Percentiles rank a stretch among this genome's conserved stretches.
Conservation (phyloP, 2,888 invertebrate species). For the Oconnorella tubifera region DNA sequence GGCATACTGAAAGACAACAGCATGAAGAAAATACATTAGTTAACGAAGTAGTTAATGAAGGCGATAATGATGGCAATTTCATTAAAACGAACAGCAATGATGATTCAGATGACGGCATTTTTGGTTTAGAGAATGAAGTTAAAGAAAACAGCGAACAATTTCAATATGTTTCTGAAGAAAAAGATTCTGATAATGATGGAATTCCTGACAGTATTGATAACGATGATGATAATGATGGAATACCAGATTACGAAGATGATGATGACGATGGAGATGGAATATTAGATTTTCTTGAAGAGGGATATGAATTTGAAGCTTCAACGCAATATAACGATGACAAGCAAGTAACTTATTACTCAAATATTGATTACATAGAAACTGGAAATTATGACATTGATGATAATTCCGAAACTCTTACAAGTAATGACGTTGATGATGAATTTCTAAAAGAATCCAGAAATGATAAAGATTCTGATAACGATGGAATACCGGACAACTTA, state of each 20-base stretch:
- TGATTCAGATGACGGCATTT: constrained; percentile 22
- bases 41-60: no score
- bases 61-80: constrained; percentile 28
- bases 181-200: constrained; percentile 38
- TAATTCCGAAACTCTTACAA: background rate
- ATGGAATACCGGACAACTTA: constrained; percentile 14
- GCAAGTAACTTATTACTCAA: constrained; percentile 36
- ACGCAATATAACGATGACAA: constrained; percentile 41
- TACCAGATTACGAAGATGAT: constrained; percentile 36
- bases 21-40: no score
- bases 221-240: constrained; percentile 36
- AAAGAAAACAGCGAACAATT: constrained; percentile 31
- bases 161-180: constrained; percentile 18
- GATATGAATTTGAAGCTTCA: constrained; percentile 5
- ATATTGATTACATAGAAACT: background rate
- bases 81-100: no score
- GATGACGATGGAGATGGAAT: constrained; percentile 39
- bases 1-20: no score
- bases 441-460: constrained; percentile 18
- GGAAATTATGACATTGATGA: constrained; percentile 8
- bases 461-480: constrained; percentile 4
- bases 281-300: constrained; percentile 25
- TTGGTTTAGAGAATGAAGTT: constrained; percentile 27
- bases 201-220: constrained; percentile 40
- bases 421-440: constrained; percentile 24